Evolutionary conservation across 2,113 vertebrate genomes (phyloP).

Genomic region (Nyctibius bracteatus): DNA sequence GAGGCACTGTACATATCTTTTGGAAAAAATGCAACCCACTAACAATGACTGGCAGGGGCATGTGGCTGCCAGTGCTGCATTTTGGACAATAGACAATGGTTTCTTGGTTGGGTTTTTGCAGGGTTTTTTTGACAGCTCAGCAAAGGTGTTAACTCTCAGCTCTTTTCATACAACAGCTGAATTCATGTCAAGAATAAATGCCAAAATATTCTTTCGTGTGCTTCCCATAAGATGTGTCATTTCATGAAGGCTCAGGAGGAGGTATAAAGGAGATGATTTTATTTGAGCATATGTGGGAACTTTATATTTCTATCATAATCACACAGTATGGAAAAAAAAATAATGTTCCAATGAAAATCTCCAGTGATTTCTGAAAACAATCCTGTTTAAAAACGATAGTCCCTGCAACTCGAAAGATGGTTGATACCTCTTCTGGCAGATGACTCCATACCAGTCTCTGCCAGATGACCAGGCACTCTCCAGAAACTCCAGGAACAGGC

Average conservation of each 20-base stretch:
- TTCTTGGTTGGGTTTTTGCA: not conserved
- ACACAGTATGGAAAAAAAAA: not conserved
- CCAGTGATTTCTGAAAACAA: not conserved
- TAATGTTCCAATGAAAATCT: not conserved
- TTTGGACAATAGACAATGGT: not conserved
- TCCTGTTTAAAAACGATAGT: not conserved
- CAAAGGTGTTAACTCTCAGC: not conserved
- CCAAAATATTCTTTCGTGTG: not conserved
- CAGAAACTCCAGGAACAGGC: not conserved
- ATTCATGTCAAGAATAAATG: not conserved
- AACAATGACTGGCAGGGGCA: not conserved
- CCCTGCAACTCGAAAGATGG: not conserved
- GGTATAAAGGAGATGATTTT: not conserved
- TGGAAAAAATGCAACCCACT: not conserved
- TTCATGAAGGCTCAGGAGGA: not conserved
- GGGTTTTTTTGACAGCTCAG: not conserved
- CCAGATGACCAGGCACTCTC: not conserved
- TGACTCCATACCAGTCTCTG: not conserved
- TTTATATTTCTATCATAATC: not conserved
- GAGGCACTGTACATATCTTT: not conserved
- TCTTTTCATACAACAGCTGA: not conserved
- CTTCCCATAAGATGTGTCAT: not conserved
- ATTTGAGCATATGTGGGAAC: not conserved
- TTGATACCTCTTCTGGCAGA: not conserved
- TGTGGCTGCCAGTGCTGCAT: not conserved